Evolutionary conservation across 2,797 vertebrate species (phyloP).

Genomic region (Hyperoplus immaculatus): DNA sequence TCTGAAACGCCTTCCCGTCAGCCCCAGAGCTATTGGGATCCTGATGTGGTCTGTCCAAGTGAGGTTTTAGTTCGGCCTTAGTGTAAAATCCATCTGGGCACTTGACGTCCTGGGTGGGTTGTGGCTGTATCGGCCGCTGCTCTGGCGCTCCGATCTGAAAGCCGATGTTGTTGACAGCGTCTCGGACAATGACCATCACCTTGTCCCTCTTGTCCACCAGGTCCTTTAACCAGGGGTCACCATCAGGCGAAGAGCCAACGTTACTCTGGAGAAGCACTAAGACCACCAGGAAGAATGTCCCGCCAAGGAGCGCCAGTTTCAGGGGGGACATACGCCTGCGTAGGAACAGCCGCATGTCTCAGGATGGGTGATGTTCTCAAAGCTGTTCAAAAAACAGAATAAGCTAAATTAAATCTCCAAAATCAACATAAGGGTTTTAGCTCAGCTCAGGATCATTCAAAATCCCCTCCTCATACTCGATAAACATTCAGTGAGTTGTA

Average conservation of each 20-base stretch:
- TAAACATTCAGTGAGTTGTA: neutral
- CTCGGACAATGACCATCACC: constrained; percentile 90
- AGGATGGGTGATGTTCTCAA: neutral
- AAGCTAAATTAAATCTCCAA: neutral
- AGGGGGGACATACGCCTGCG: constrained; percentile 88
- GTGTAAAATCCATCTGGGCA: constrained; percentile 91
- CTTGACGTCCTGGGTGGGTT: constrained; percentile 65
- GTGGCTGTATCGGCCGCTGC: constrained; percentile 45
- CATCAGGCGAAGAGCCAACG: constrained; percentile 67
- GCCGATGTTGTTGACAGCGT: constrained; percentile 91
- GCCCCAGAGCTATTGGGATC: constrained; percentile 87
- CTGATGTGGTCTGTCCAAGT: constrained; percentile 89
- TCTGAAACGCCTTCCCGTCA: constrained; percentile 87
- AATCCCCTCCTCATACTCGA: neutral
- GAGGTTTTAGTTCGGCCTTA: constrained; percentile 87
- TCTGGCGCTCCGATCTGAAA: constrained; percentile 92
- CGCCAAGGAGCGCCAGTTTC: constrained; percentile 87
- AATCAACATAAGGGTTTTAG: neutral
- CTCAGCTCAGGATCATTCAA: neutral
- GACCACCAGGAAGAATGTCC: constrained; percentile 88
- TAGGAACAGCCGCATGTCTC: constrained; percentile 85
- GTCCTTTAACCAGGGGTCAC: constrained; percentile 92
- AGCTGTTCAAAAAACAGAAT: constrained; percentile 31
- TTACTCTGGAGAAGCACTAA: constrained; percentile 91
- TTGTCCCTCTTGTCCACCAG: constrained; percentile 88